Evolutionary conservation across 2,888 invertebrate genomes (phyloP).

Genomic region (Escarpia spicata): DNA sequence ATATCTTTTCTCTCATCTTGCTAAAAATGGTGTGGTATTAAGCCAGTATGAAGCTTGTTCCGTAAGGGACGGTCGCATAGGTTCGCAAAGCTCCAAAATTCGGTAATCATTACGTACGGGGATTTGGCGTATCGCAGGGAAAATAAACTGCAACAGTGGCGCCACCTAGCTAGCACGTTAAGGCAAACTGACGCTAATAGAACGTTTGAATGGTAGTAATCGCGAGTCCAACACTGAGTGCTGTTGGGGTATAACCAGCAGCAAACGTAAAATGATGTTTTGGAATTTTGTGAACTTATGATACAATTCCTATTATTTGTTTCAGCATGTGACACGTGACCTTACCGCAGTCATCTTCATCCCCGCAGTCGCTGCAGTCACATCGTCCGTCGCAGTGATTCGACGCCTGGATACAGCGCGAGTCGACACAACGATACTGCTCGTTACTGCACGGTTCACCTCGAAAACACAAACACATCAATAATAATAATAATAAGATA

Average conservation of each 20-base stretch:
- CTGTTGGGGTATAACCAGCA: too few relatives aligned
- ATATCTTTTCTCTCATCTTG: not conserved
- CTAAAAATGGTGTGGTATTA: not conserved
- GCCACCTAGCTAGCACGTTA: too few relatives aligned
- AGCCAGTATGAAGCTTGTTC: not conserved
- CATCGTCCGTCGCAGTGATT: slow-evolving; percentile 68
- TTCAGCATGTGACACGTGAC: not conserved
- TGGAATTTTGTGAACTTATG: too few relatives aligned
- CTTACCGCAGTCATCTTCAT: slow-evolving; percentile 64
- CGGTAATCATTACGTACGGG: not conserved
- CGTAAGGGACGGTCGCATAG: not conserved
- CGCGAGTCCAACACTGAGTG: too few relatives aligned
- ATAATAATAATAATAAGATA: too few relatives aligned
- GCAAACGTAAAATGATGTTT: too few relatives aligned
- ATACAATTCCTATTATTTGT: too few relatives aligned
- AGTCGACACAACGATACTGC: slow-evolving; percentile 64
- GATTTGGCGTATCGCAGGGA: too few relatives aligned
- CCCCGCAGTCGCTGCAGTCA: slow-evolving; percentile 67
- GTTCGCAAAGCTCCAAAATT: too few relatives aligned
- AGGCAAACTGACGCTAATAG: too few relatives aligned
- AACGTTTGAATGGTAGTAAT: too few relatives aligned
- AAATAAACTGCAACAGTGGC: too few relatives aligned
- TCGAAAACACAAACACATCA: slow-evolving; percentile 13
- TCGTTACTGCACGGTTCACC: slow-evolving; percentile 34
- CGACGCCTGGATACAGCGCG: slow-evolving; percentile 65